These are phyloP conservation scores for Buphagus erythrorhynchus DNA, from an alignment of 2,797 vertebrate genomes.

Conservation along the genomic window DNA sequence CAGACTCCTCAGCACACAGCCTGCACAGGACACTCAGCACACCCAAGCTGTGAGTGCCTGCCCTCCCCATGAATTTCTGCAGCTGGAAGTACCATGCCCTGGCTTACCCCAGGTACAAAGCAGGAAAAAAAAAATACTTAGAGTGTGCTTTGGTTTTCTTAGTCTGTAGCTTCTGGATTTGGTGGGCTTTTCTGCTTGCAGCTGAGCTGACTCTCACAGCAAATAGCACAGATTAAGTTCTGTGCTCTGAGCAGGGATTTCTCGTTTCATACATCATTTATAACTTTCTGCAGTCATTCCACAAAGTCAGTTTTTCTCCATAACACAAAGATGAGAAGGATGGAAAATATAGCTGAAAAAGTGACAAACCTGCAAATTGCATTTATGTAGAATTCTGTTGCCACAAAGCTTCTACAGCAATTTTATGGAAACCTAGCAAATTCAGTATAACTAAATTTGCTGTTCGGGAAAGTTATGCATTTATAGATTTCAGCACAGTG, in stretches of 20 bases:
- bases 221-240: constrained; percentile 63
- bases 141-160: background rate
- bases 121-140: background rate
- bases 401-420: constrained; percentile 52
- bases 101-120: background rate
- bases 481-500: constrained; percentile 43
- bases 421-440: constrained; percentile 51
- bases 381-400: constrained; percentile 45
- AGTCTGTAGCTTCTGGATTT: constrained; percentile 36
- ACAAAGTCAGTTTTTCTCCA: constrained; percentile 63
- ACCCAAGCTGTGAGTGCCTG: background rate
- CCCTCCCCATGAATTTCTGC: background rate
- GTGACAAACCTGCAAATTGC: constrained; percentile 66
- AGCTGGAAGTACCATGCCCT: background rate
- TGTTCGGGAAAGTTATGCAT: constrained; percentile 47
- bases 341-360: constrained; percentile 66
- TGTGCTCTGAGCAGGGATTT: constrained; percentile 61
- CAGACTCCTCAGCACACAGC: background rate
- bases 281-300: constrained; percentile 64
- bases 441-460: constrained; percentile 53
- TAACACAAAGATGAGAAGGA: constrained; percentile 62
- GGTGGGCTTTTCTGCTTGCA: constrained; percentile 32
- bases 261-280: constrained; percentile 75
- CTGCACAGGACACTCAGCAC: background rate
- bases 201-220: constrained; percentile 41